Base-by-base conservation (phyloP, 2,888 invertebrate species). In the Andrena camellia region DNA sequence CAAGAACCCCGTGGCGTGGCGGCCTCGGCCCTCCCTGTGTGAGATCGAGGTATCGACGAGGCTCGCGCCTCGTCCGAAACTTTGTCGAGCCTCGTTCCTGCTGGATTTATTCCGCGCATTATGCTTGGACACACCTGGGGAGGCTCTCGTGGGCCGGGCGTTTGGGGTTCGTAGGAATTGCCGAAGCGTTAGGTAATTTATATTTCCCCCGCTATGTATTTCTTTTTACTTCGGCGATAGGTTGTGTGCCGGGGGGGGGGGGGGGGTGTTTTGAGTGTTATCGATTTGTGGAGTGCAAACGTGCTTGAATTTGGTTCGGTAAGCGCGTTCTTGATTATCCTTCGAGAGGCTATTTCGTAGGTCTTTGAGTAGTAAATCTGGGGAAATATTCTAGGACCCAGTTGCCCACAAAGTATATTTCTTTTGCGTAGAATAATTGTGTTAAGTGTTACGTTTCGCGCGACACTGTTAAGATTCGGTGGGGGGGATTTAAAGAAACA, bases 1-100 rank as follows among this genome's bases (percentile, higher is more conserved):
- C 91, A 88, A 81, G 89, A 88, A 88, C 92, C 93, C 94, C 89
- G 93, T 88, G 90, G 94, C 76, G 93, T 78, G 83, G 79, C 78
- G 84, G 81, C 42, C 20, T 29, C 26, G 79, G 72, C 80, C 90
- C 91, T 89, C 91, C 86, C 88, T 88, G 89, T 89, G 90, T 69
- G 88, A 83, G 83, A 78, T 85, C 74, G 66, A 33, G 66, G 62
- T 75, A 74, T 86, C 85, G 76, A 79, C 69, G 73, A 64, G 72
- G 62, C 80, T 84, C 83, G 78, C 82, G 84, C 81, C 85, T 87
- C 68, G 67, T 10, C 42, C 52, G 74, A 88, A 76, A 88, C 89
- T 85, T 87, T 89, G 85, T 86, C 83, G 68, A 52, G 78, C 33
- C 66, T 48, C 60, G 42, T 63, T 57, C 50, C 13, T 26, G 50